Conservation (phyloP, 2,113 vertebrate species). For the Macheiramphus alcinus region DNA sequence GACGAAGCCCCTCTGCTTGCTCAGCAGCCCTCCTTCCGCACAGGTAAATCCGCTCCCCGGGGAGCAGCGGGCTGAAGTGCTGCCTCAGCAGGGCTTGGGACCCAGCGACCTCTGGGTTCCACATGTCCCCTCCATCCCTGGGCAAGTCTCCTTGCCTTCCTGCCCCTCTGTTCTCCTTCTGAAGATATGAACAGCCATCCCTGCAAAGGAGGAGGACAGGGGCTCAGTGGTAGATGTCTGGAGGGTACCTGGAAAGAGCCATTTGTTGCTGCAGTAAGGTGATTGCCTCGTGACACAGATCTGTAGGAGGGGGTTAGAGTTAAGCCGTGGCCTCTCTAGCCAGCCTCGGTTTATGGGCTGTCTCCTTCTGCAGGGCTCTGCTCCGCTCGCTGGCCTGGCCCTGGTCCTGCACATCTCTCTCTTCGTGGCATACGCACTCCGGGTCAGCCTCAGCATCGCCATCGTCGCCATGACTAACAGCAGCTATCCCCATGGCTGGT, state of each 20-base stretch:
- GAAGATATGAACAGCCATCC: background rate
- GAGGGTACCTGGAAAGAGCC: background rate
- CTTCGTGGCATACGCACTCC: conserved; percentile 78
- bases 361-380: conserved; percentile 41
- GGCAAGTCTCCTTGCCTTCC: background rate
- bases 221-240: background rate
- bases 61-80: background rate
- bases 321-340: background rate
- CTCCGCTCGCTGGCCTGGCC: conserved; percentile 79
- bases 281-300: background rate
- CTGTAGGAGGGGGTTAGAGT: background rate
- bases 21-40: background rate
- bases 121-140: background rate
- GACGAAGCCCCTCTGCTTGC: background rate
- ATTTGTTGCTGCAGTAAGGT: background rate
- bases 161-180: background rate
- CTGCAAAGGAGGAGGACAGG: background rate
- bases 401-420: conserved; percentile 83
- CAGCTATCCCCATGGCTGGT: background rate
- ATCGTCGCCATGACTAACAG: conserved; percentile 82
- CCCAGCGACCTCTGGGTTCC: background rate
- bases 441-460: conserved; percentile 83
- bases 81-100: background rate
- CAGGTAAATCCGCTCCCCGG: background rate
- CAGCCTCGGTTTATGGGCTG: background rate